These are phyloP conservation scores for Heloderma charlesbogerti DNA, from an alignment of 2,113 vertebrate species.

Conservation along the genomic window DNA sequence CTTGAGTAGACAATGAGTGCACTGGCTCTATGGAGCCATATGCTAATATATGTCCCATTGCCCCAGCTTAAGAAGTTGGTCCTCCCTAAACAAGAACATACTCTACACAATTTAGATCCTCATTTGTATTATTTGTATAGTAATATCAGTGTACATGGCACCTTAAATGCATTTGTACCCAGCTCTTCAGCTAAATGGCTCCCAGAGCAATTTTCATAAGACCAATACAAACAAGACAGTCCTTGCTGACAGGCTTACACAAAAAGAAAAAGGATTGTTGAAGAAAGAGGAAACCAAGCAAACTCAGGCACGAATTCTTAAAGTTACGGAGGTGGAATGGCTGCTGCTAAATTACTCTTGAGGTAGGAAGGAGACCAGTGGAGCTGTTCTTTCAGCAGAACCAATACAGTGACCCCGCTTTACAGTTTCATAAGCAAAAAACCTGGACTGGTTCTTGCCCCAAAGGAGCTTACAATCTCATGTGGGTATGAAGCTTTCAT, in stretches of 20 bases:
- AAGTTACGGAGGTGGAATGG: too few relatives aligned
- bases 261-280: too few relatives aligned
- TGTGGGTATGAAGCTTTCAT: too few relatives aligned
- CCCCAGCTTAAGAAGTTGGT: background rate
- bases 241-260: too few relatives aligned
- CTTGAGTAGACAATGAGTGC: background rate
- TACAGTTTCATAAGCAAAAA: too few relatives aligned
- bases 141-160: background rate
- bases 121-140: background rate
- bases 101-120: background rate
- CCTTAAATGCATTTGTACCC: background rate
- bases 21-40: background rate
- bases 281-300: too few relatives aligned
- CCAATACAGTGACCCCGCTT: too few relatives aligned
- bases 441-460: background rate
- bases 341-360: too few relatives aligned
- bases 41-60: background rate
- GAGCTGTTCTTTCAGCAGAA: too few relatives aligned
- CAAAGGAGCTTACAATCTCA: too few relatives aligned
- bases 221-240: background rate
- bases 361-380: too few relatives aligned
- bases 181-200: background rate
- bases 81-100: background rate
- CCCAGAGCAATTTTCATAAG: background rate
- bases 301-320: too few relatives aligned